These are phyloP conservation scores for Lates calcarifer DNA, from an alignment of 2,113 vertebrate species.

Conservation along the genomic window DNA sequence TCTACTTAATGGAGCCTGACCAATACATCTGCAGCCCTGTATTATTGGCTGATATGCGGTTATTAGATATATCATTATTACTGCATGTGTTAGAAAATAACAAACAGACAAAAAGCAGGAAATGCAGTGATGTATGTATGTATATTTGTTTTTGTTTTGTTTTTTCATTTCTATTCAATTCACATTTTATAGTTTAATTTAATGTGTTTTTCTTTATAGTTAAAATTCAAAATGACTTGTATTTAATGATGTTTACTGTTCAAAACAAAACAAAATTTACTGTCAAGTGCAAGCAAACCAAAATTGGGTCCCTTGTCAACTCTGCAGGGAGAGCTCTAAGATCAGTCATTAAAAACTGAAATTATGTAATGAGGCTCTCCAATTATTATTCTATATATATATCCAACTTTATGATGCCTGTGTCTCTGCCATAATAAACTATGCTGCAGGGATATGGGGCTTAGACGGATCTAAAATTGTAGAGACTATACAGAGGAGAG, in stretches of 20 bases:
- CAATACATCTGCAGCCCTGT: not conserved
- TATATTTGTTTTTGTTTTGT: not conserved
- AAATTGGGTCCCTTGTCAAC: too few species aligned
- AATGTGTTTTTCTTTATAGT: not conserved
- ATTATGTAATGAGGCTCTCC: too few species aligned
- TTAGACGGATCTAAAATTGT: too few species aligned
- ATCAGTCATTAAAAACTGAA: too few species aligned
- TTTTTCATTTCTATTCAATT: not conserved
- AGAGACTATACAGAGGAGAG: not conserved
- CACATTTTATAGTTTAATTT: not conserved
- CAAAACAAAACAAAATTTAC: not conserved
- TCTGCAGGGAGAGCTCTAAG: too few species aligned
- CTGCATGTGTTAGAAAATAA: not conserved
- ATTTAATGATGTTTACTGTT: not conserved
- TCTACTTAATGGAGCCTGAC: not conserved
- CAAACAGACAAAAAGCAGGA: not conserved
- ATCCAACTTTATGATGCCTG: too few species aligned
- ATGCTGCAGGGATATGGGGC: too few species aligned
- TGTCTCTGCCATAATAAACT: too few species aligned
- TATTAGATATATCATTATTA: not conserved
- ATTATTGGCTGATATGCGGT: not conserved
- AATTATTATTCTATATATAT: too few species aligned
- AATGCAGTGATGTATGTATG: not conserved
- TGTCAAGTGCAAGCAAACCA: not conserved
- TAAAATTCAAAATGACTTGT: not conserved